A percentile compares a stretch with the other conserved stretches of the same genome.
These are phyloP conservation scores for Pseudomyrmex concolor DNA, from an alignment of 1,140 invertebrate species.

Conservation along the genomic window DNA sequence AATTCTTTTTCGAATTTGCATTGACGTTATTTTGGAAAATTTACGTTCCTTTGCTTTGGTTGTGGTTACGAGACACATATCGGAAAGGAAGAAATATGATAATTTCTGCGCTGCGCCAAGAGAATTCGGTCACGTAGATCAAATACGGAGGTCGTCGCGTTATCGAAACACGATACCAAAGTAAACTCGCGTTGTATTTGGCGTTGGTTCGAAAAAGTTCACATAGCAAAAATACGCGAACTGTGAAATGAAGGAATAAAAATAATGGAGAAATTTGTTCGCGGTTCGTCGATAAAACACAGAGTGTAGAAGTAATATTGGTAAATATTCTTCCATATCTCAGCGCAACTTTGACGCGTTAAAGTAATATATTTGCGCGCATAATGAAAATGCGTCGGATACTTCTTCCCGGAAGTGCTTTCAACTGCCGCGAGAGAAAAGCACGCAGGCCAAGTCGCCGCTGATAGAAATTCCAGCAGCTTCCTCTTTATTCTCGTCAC, in stretches of 20 bases:
- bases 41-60: not conserved
- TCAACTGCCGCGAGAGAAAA: not conserved
- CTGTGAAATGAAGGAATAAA: not conserved
- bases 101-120: not conserved
- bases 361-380: no score
- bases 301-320: no score
- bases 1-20: not conserved
- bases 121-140: not conserved
- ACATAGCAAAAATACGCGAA: not conserved
- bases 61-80: no score
- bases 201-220: not conserved
- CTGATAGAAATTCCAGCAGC: constrained; percentile 32
- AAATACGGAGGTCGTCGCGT: not conserved
- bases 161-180: not conserved
- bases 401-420: not conserved
- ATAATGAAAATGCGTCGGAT: not conserved
- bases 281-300: no score
- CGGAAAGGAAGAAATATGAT: not conserved
- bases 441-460: not conserved
- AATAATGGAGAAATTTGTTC: not conserved
- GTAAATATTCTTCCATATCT: no score
- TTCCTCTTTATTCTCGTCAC: not conserved
- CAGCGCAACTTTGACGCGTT: no score
- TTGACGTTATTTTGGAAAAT: not conserved
- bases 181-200: not conserved